Conservation (phyloP, 2,113 vertebrate species). For the Cromileptes altivelis region DNA sequence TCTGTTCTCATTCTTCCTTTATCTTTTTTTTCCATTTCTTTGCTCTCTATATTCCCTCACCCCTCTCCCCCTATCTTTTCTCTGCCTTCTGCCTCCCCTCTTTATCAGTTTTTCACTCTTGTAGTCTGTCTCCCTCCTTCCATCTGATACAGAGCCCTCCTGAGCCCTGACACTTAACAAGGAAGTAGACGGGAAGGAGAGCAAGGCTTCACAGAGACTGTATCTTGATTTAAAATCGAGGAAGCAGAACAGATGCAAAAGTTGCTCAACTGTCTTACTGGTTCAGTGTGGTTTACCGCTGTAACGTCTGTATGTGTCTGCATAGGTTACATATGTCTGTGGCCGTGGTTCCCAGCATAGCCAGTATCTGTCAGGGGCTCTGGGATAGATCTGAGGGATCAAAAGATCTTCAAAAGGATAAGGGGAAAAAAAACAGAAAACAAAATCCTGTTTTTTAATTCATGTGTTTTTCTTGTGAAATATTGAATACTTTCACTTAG, state of each 20-base stretch:
- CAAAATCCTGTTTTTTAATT: neutral
- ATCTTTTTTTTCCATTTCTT: conserved; percentile 4
- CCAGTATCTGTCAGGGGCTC: neutral
- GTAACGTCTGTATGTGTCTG: neutral
- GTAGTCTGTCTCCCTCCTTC: neutral
- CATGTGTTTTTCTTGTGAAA: neutral
- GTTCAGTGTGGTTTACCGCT: neutral
- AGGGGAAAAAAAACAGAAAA: neutral
- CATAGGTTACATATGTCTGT: neutral
- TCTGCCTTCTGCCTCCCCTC: neutral
- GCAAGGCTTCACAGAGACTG: neutral
- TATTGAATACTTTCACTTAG: neutral
- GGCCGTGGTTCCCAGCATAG: no score
- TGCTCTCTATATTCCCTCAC: conserved; percentile 3
- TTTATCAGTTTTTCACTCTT: conserved; percentile 27
- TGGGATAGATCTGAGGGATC: neutral
- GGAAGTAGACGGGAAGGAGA: conserved; percentile 1
- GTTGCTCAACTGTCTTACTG: neutral
- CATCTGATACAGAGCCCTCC: conserved; percentile 13
- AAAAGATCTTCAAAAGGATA: neutral
- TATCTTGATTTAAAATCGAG: conserved; percentile 19
- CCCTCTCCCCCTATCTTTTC: conserved; percentile 1
- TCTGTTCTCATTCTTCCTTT: conserved; percentile 11
- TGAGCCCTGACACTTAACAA: conserved; percentile 6
- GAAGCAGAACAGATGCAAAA: conserved; percentile 21